Evolutionary conservation across 2,888 invertebrate genomes (phyloP).

Genomic region (Chironomus riparius): DNA sequence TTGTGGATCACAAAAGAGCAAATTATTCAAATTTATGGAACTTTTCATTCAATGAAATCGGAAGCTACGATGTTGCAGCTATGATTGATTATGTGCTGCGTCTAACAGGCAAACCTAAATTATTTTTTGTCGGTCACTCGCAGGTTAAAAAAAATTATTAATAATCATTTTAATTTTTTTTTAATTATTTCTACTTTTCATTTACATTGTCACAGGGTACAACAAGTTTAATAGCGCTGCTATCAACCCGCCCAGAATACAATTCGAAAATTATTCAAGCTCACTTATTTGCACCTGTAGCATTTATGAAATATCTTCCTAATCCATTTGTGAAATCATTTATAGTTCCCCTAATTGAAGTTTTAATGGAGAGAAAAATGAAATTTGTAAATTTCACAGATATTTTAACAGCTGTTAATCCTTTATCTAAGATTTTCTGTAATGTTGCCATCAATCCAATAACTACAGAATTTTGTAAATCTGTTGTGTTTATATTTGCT

Average conservation of each 20-base stretch:
- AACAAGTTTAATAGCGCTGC: conserved; percentile 56
- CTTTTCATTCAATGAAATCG: conserved; percentile 46
- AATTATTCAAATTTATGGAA: conserved; percentile 28
- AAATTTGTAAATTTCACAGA: background rate
- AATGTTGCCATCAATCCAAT: background rate
- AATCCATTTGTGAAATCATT: background rate
- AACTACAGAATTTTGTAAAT: background rate
- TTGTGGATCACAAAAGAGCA: conserved; percentile 35
- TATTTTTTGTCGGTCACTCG: conserved; percentile 49
- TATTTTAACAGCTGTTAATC: background rate
- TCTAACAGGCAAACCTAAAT: conserved; percentile 37
- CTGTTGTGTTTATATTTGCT: background rate
- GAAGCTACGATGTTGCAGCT: conserved; percentile 47
- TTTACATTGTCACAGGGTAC: conserved; percentile 48
- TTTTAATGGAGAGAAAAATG: background rate
- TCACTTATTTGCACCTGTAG: conserved; percentile 3
- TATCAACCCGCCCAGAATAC: conserved; percentile 52
- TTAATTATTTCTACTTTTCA: too few relatives aligned
- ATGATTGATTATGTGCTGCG: conserved; percentile 43
- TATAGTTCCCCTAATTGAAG: background rate
- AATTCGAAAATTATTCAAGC: conserved; percentile 35
- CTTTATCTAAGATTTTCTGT: background rate
- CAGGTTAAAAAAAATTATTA: background rate
- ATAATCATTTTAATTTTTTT: too few relatives aligned
- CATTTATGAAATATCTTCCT: conserved; percentile 5